phyloP scores from a whole-genome alignment of 1,140 invertebrate species.

The Drosophila quadrilineata region DNA sequence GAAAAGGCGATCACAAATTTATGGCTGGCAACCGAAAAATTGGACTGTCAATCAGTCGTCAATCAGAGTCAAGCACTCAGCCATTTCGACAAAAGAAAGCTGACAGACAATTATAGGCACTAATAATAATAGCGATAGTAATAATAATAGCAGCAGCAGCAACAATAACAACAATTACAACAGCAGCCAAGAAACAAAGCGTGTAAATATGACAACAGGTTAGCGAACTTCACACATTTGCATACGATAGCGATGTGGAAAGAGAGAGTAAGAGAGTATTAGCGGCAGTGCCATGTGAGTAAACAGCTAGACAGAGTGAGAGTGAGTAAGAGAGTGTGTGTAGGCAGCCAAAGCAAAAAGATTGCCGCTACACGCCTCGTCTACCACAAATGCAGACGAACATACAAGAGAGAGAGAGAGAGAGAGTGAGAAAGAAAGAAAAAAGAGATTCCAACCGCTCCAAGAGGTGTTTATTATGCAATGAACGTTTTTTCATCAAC shows the following conservation, averaged over 20 bases:
- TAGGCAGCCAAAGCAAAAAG: constrained; percentile 16
- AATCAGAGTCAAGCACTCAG: constrained; percentile 40
- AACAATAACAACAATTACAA: constrained; percentile 1
- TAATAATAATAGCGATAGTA: constrained; percentile 67
- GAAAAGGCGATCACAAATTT: constrained; percentile 3
- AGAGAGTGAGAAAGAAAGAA: too few relatives aligned
- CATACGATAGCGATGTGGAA: constrained; percentile 44
- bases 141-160: constrained; percentile 7
- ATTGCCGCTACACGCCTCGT: constrained; percentile 55
- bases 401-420: too few relatives aligned
- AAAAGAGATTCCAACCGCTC: constrained; percentile 17
- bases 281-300: background rate
- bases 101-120: constrained; percentile 67
- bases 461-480: constrained; percentile 74
- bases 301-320: constrained; percentile 1
- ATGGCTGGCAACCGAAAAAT: constrained; percentile 29
- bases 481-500: constrained; percentile 75
- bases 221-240: constrained; percentile 72
- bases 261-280: constrained; percentile 2
- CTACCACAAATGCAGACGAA: too few relatives aligned
- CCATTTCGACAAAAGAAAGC: constrained; percentile 68
- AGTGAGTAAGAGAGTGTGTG: background rate
- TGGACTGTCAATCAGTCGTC: constrained; percentile 43
- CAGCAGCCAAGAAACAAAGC: constrained; percentile 41
- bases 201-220: constrained; percentile 72